These are phyloP conservation scores for Erpetoichthys calabaricus DNA, from an alignment of 2,797 vertebrate genomes.

Conservation along the genomic window DNA sequence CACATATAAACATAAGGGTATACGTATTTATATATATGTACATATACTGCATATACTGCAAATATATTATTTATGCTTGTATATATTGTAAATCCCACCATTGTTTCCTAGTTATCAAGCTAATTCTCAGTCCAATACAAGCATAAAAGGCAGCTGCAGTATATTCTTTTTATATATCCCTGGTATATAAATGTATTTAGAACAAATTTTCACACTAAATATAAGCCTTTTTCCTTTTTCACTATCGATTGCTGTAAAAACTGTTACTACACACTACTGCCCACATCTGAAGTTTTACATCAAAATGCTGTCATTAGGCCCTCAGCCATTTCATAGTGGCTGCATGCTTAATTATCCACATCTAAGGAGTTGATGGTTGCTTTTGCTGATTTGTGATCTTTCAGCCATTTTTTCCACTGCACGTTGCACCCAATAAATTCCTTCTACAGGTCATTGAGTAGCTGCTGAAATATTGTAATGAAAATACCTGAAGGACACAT, in stretches of 20 bases:
- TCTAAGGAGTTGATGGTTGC: constrained; percentile 31
- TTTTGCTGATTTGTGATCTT: constrained; percentile 38
- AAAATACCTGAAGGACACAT: constrained; percentile 33
- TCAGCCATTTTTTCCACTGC: constrained; percentile 23
- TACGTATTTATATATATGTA: too few relatives aligned
- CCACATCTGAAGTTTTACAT: constrained; percentile 13
- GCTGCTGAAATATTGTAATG: constrained; percentile 27
- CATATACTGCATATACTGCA: too few relatives aligned
- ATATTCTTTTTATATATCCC: too few relatives aligned
- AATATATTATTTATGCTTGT: too few relatives aligned
- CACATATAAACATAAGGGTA: too few relatives aligned
- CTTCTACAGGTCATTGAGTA: constrained; percentile 37
- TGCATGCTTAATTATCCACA: constrained; percentile 44
- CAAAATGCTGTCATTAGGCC: constrained; percentile 30
- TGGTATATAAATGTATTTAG: too few relatives aligned
- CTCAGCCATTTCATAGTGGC: constrained; percentile 31
- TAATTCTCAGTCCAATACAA: too few relatives aligned
- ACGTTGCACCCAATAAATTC: constrained; percentile 22
- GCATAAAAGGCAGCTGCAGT: too few relatives aligned
- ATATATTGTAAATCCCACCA: too few relatives aligned
- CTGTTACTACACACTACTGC: constrained; percentile 2
- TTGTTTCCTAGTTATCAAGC: too few relatives aligned
- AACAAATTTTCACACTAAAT: too few relatives aligned
- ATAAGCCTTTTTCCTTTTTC: not conserved
- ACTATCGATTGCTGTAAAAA: constrained; percentile 2